Evolutionary conservation across 2,888 invertebrate genomes (phyloP), one percentile per base, ranked within the genome.

Genomic region (Reticulitermes lucifugus): DNA sequence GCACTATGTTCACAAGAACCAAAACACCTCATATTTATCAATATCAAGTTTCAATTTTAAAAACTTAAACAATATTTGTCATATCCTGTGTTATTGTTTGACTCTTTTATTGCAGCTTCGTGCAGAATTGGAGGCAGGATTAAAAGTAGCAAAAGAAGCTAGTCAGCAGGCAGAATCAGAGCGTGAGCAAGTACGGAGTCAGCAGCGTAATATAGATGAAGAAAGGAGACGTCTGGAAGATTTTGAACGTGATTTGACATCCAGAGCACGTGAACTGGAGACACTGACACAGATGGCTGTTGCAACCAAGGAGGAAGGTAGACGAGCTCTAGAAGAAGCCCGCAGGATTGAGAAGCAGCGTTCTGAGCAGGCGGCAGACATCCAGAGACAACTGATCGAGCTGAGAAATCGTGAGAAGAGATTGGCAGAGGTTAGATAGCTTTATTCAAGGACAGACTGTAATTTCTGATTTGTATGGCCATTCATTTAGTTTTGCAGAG

Each of bases 391-490:
- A 86, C 91, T 93, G 4, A 90, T 92, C 5, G 92, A 93, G 0
- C 88, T 94, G 29, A 92, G 93, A 35, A 89, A 90, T 21, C 91
- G 94, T 88, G 94, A 94, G 87, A 93, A 93, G 88, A 93, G 93
- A 87, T 91, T 94, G 65, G 93, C 94, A 0, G 93, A 84, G 84
- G 84, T 84, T 25, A 10, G 65, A 12, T 55, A 18, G 18, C 18
- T 55, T 2, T 14, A 55, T 55, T 55, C 18, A 55, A 18, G 55
- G 55, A 18, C 55, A 35, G 0, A 35, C 2, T 35, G 35, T 35
- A 35, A 35, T 35, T 35, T 35, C 35, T 35, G 35, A 35, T 35
- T 35, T 35, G 2, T 35, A 35, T 35, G 35, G 35, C 35, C 35
- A 35, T 35, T 35, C 35, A 35, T 35, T 35, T 35, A 35, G 35